A percentile compares a stretch with the other conserved stretches of the same genome.
phyloP scores from a whole-genome alignment of 2,113 vertebrate genomes.

The Mus spicilegus region DNA sequence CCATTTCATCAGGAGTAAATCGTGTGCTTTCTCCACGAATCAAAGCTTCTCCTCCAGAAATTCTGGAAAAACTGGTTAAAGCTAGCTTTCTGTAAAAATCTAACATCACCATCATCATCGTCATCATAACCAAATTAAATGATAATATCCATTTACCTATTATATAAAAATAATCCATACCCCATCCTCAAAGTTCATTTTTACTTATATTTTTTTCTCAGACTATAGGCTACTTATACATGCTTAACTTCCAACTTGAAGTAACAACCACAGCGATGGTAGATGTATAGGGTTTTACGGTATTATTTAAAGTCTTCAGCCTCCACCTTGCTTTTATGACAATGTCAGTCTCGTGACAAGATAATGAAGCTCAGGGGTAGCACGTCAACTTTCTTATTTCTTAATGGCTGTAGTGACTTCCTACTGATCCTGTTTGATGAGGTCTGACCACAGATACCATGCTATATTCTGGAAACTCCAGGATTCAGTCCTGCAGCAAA shows the following conservation, averaged over 20 bases:
- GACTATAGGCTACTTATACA: background rate
- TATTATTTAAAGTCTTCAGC: background rate
- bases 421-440: conserved; percentile 51
- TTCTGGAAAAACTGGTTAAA: background rate
- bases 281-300: background rate
- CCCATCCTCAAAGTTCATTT: background rate
- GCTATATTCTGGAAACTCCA: conserved; percentile 42
- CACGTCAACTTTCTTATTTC: conserved; percentile 29
- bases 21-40: background rate
- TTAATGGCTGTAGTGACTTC: conserved; percentile 36
- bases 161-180: background rate
- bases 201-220: background rate
- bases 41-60: background rate
- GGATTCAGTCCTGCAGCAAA: conserved; percentile 50
- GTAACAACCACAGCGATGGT: background rate
- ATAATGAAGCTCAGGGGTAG: background rate
- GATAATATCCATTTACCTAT: background rate
- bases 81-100: background rate
- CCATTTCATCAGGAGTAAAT: background rate
- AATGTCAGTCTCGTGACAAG: background rate
- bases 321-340: background rate
- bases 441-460: conserved; percentile 20
- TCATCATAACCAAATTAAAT: background rate
- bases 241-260: conserved; percentile 31
- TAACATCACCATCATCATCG: background rate